phyloP scores from a whole-genome alignment of 2,113 vertebrate genomes.

The Diphyllodes magnificus region DNA sequence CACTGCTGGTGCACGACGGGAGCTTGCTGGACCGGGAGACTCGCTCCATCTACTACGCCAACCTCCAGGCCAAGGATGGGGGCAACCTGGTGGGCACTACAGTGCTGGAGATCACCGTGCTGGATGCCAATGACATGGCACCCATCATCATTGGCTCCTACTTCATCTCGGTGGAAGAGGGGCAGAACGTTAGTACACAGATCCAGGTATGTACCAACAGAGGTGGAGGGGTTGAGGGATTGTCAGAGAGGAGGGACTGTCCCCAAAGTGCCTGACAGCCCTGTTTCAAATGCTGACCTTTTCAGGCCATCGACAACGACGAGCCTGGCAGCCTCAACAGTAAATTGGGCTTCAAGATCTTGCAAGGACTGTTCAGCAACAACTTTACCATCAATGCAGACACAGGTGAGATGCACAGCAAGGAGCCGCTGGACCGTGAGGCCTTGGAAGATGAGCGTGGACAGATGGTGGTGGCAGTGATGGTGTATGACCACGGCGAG shows the following conservation, averaged over 20 bases:
- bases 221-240: not conserved
- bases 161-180: constrained; percentile 76
- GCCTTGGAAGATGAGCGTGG: constrained; percentile 72
- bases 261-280: fast-evolving
- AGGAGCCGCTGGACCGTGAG: constrained; percentile 77
- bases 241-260: not conserved
- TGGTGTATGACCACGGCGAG: constrained; percentile 77
- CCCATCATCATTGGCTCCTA: constrained; percentile 77
- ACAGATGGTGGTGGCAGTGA: constrained; percentile 73
- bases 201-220: constrained; percentile 68
- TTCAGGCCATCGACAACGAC: constrained; percentile 84
- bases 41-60: constrained; percentile 75
- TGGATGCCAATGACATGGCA: constrained; percentile 79
- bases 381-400: constrained; percentile 79
- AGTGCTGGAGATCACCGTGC: constrained; percentile 75
- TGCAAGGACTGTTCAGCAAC: constrained; percentile 65
- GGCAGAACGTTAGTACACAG: constrained; percentile 3
- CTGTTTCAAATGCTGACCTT: not conserved
- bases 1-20: constrained; percentile 68
- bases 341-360: constrained; percentile 70
- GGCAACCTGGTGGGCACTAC: constrained; percentile 64
- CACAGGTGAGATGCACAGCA: constrained; percentile 72
- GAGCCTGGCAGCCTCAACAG: constrained; percentile 77
- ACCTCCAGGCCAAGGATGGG: constrained; percentile 82
- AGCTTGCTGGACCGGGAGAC: constrained; percentile 79